Conservation (phyloP, 1,140 invertebrate genomes). For the Teleopsis dalmanni region DNA sequence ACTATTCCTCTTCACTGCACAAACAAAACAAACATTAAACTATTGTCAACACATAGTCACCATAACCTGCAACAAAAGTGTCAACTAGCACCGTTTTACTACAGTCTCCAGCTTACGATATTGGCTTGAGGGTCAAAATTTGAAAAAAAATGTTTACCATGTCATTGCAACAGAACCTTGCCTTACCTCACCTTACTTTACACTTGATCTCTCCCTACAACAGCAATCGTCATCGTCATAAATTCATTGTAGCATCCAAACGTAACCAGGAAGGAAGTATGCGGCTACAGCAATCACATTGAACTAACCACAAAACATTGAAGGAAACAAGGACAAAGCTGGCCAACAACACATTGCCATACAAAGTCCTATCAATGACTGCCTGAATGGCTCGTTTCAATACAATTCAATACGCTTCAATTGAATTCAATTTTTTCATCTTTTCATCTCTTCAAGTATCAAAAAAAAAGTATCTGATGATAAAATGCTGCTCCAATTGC, state of each 20-base stretch:
- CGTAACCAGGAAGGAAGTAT: too few species aligned
- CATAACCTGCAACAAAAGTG: too few species aligned
- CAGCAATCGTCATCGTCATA: too few species aligned
- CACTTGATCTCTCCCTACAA: slow-evolving; percentile 6
- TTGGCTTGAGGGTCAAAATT: too few species aligned
- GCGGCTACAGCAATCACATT: neutral
- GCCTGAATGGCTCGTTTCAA: slow-evolving; percentile 7
- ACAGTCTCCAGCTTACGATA: too few species aligned
- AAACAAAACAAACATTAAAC: neutral
- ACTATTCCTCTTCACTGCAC: neutral
- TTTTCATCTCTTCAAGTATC: neutral
- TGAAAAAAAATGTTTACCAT: too few species aligned
- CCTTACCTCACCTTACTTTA: too few species aligned
- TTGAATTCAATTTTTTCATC: slow-evolving; percentile 5
- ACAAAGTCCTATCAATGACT: neutral
- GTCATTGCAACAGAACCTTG: too few species aligned
- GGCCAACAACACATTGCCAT: slow-evolving; percentile 1
- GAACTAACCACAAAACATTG: neutral
- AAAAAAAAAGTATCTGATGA: slow-evolving; percentile 14
- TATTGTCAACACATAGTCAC: slow-evolving; percentile 9
- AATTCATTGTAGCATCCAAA: too few species aligned
- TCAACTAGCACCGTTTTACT: too few species aligned
- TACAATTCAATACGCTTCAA: slow-evolving; percentile 7
- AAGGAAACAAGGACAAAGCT: neutral
- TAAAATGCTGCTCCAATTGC: too few species aligned